A percentile compares a stretch with the other conserved stretches of the same genome.
Conservation (phyloP, 2,888 invertebrate species). For the Chouioia cunea region DNA sequence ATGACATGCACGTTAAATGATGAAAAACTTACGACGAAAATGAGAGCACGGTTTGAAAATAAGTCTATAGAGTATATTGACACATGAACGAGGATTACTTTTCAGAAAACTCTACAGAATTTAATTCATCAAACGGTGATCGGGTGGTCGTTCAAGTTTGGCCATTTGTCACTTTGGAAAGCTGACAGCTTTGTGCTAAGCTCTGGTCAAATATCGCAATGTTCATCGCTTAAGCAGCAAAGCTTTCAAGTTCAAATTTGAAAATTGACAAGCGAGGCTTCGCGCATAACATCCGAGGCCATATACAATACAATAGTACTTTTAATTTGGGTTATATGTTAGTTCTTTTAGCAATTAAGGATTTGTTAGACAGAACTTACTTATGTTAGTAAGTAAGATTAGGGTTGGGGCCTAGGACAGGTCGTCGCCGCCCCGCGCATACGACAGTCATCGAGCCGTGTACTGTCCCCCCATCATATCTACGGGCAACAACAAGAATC, state of each 20-base stretch:
- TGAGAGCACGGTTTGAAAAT: slow-evolving; percentile 53
- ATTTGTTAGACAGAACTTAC: slow-evolving; percentile 69
- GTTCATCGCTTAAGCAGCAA: background rate
- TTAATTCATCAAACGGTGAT: too few relatives aligned
- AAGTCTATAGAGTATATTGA: slow-evolving; percentile 52
- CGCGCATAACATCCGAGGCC: slow-evolving; percentile 66
- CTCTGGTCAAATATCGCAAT: slow-evolving; percentile 34
- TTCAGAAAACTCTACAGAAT: too few relatives aligned
- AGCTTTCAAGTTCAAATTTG: background rate
- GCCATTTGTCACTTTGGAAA: too few relatives aligned
- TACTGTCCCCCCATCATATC: slow-evolving; percentile 74
- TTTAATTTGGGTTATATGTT: slow-evolving; percentile 57
- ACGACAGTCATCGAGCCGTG: slow-evolving; percentile 75
- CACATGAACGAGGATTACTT: slow-evolving; percentile 40
- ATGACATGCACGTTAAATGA: slow-evolving; percentile 60
- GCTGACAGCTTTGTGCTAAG: slow-evolving; percentile 15
- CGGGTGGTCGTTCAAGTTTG: too few relatives aligned
- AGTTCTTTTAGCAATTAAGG: slow-evolving; percentile 60
- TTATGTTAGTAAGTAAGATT: slow-evolving; percentile 70
- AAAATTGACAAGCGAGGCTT: slow-evolving; percentile 57
- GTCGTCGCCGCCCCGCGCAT: slow-evolving; percentile 73
- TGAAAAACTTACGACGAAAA: slow-evolving; percentile 55
- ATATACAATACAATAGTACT: slow-evolving; percentile 47
- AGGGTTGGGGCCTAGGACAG: slow-evolving; percentile 70
- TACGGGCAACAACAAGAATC: slow-evolving; percentile 69